A percentile compares a stretch with the other conserved stretches of the same genome.
These are phyloP conservation scores for Drosophila quinaria DNA, from an alignment of 2,888 invertebrate species.

Conservation along the genomic window DNA sequence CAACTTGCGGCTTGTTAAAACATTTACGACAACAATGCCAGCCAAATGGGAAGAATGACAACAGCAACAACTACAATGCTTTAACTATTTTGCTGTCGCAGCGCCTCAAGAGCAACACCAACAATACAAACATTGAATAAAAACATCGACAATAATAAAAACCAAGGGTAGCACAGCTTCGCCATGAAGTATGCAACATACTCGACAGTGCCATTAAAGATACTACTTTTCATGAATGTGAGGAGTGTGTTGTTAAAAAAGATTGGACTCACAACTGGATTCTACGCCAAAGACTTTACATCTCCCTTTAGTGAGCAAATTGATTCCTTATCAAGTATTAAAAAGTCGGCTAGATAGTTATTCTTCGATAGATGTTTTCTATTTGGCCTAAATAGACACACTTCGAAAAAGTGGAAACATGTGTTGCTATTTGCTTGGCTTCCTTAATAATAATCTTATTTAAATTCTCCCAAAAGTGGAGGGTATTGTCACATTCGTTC, in stretches of 20 bases:
- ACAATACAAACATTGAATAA: constrained; percentile 7
- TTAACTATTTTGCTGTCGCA: constrained; percentile 13
- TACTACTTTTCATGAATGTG: background rate
- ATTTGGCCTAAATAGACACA: background rate
- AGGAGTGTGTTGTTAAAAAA: background rate
- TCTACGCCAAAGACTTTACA: background rate
- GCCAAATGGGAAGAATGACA: constrained; percentile 7
- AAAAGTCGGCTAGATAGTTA: background rate
- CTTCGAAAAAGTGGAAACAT: background rate
- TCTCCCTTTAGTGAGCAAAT: too few relatives aligned
- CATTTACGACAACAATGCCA: constrained; percentile 52
- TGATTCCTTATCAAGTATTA: background rate
- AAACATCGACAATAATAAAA: constrained; percentile 4
- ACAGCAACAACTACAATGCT: constrained; percentile 15
- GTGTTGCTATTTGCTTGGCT: background rate
- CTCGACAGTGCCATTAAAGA: background rate
- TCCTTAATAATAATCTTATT: background rate
- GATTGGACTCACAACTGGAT: background rate
- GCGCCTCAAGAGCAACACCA: constrained; percentile 21
- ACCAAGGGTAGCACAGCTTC: background rate
- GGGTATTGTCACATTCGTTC: background rate
- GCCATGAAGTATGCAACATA: constrained; percentile 4
- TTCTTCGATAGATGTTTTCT: background rate
- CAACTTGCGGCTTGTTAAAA: constrained; percentile 45
- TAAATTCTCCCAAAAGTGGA: too few relatives aligned